A percentile compares a stretch with the other conserved stretches of the same genome.
Evolutionary conservation across 2,113 vertebrate species (phyloP).

Genomic region (Vulpes vulpes): DNA sequence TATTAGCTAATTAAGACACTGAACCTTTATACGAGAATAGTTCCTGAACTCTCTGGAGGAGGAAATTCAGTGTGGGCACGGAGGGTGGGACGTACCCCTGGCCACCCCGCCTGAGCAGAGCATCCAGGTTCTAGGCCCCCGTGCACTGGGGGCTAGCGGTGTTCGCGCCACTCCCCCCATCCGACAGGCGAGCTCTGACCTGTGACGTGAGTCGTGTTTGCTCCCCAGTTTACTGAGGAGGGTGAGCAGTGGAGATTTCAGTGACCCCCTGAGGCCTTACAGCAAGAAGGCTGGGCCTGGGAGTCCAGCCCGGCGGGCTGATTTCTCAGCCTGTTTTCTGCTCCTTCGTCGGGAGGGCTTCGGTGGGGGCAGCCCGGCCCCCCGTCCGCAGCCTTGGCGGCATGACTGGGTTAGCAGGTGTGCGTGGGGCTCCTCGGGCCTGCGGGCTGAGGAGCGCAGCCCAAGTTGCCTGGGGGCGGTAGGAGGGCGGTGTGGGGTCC

Average conservation of each 20-base stretch:
- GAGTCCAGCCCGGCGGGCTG: background rate
- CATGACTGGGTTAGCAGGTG: background rate
- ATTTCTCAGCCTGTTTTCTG: background rate
- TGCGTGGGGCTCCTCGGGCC: accelerated
- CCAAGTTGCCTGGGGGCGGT: background rate
- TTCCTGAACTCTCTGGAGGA: background rate
- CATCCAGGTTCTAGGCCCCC: accelerated
- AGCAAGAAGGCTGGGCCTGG: background rate
- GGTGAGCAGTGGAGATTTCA: background rate
- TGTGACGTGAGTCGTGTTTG: background rate
- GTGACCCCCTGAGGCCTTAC: background rate
- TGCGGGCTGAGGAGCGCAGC: no score
- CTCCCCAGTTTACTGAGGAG: background rate
- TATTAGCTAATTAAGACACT: background rate
- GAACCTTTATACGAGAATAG: background rate
- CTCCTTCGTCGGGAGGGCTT: background rate
- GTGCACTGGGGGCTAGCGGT: background rate
- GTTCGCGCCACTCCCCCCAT: background rate
- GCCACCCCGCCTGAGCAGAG: background rate
- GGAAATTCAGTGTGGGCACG: background rate
- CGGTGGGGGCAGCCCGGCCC: background rate
- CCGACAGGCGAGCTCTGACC: background rate
- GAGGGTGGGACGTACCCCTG: background rate
- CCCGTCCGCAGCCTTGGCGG: background rate
- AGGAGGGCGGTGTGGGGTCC: background rate